These are phyloP conservation scores for Neogobius melanostomus DNA, from an alignment of 2,113 vertebrate species.

Conservation along the genomic window DNA sequence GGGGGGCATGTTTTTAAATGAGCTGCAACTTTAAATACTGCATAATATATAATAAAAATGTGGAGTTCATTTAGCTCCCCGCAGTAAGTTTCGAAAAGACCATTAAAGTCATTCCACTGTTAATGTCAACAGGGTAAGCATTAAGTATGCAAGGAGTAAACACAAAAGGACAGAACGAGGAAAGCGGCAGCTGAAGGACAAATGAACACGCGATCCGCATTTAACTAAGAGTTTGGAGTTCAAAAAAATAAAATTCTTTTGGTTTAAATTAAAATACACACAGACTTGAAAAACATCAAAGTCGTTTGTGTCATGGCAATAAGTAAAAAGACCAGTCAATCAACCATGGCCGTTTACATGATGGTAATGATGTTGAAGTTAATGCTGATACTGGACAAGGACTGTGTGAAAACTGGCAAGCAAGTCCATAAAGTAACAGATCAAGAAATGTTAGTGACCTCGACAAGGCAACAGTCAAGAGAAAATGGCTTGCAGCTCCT, in stretches of 20 bases:
- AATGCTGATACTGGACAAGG: no score
- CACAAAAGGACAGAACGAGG: constrained; percentile 60
- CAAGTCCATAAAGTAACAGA: no score
- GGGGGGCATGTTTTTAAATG: constrained; percentile 95
- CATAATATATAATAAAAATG: constrained; percentile 99
- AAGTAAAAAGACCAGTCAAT: no score
- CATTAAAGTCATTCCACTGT: constrained; percentile 96
- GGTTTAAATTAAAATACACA: no score
- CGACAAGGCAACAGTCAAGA: no score
- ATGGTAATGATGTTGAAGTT: no score
- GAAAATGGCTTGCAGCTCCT: no score
- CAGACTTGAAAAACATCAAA: no score
- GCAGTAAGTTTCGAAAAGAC: constrained; percentile 91
- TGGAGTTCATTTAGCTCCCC: constrained; percentile 97
- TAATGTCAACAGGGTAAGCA: constrained; percentile 95
- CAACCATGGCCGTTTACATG: no score
- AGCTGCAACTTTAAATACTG: constrained; percentile 99
- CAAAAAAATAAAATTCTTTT: neutral
- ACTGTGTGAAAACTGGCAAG: no score
- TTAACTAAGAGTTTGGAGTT: neutral
- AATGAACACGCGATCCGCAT: neutral
- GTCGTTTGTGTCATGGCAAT: no score
- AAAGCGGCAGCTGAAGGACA: constrained; percentile 50
- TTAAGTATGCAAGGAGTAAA: constrained; percentile 83
- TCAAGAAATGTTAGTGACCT: no score